Conservation (phyloP, 1,140 invertebrate species). For the Hycleus cichorii region DNA sequence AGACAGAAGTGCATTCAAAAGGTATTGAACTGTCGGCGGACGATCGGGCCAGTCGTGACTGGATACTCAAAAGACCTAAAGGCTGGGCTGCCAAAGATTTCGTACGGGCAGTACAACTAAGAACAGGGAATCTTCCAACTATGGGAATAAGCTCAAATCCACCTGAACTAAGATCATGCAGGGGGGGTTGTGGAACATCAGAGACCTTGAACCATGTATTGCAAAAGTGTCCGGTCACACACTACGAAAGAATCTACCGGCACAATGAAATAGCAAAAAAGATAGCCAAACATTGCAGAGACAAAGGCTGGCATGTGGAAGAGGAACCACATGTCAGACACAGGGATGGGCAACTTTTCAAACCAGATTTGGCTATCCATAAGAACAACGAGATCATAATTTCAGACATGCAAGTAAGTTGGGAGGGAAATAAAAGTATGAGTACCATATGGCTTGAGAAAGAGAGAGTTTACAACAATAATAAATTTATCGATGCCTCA, state of each 20-base stretch:
- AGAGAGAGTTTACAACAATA: background rate
- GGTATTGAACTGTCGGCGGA: background rate
- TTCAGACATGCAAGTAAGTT: background rate
- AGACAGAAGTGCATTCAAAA: background rate
- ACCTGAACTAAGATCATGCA: background rate
- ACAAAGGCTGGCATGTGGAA: too few species aligned
- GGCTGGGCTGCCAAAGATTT: constrained; percentile 11
- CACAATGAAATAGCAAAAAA: background rate
- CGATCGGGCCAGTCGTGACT: background rate
- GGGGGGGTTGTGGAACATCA: background rate
- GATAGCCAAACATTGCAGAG: too few species aligned
- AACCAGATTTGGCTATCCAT: too few species aligned
- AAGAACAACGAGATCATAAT: too few species aligned
- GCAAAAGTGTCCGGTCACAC: constrained; percentile 8
- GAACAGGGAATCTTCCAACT: constrained; percentile 1
- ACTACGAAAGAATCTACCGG: constrained; percentile 1
- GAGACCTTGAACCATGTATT: constrained; percentile 10
- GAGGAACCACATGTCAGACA: too few species aligned
- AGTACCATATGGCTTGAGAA: background rate
- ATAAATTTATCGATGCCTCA: background rate
- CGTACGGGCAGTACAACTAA: constrained; percentile 11
- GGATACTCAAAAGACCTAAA: constrained; percentile 5
- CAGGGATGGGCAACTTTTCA: too few species aligned
- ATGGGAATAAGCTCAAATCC: background rate
- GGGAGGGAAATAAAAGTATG: background rate